phyloP scores from a whole-genome alignment of 2,113 vertebrate genomes.

The Etheostoma cragini region DNA sequence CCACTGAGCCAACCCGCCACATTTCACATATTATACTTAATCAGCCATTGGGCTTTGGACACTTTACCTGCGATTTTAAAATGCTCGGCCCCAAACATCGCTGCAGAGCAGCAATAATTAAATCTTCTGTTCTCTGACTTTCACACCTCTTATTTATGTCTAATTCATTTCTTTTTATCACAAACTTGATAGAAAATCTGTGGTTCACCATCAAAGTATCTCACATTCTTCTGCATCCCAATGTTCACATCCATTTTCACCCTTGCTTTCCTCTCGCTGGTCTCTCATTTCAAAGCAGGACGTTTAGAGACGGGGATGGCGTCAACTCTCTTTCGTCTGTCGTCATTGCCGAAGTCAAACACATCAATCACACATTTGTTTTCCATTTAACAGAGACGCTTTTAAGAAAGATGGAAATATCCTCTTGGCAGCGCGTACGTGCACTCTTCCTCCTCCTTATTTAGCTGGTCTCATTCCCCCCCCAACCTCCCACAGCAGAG shows the following conservation, averaged over 20 bases:
- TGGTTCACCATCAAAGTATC: conserved; percentile 40
- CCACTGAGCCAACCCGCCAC: no score
- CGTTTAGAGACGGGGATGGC: conserved; percentile 22
- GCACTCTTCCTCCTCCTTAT: conserved; percentile 51
- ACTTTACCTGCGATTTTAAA: no score
- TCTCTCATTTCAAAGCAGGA: conserved; percentile 61
- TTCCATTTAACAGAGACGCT: conserved; percentile 58
- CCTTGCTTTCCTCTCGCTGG: neutral
- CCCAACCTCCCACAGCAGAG: conserved; percentile 21
- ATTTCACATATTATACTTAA: no score
- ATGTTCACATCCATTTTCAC: conserved; percentile 29
- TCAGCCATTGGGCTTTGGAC: no score
- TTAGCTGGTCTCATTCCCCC: conserved; percentile 39
- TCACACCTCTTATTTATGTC: conserved; percentile 25
- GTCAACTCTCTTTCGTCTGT: conserved; percentile 22
- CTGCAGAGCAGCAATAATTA: neutral
- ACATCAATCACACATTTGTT: conserved; percentile 74
- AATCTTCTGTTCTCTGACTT: conserved; percentile 4
- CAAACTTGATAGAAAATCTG: neutral
- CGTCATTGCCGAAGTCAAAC: conserved; percentile 47
- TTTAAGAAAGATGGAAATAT: conserved; percentile 71
- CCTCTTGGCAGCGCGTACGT: conserved; percentile 44
- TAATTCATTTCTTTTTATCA: conserved; percentile 32
- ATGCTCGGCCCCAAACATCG: no score
- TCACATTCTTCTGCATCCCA: conserved; percentile 39